Evolutionary conservation across 2,888 invertebrate species (phyloP), one percentile per base, ranked within the genome.

Genomic region (Euclidia mi): DNA sequence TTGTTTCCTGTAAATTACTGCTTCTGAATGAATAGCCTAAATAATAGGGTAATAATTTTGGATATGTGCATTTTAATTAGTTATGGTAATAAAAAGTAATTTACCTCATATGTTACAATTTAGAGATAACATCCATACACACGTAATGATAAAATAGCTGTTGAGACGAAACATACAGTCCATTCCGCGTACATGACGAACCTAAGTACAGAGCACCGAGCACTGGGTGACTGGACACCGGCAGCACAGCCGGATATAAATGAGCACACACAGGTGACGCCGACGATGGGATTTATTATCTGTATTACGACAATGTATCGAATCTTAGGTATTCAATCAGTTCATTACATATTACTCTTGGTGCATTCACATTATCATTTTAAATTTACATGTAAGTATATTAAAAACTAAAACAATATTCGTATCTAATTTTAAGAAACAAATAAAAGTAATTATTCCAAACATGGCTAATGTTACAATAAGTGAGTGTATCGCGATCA

Each of bases 31-130:
- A 34, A 14, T 14, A 15, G 18, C 43, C 44, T 49, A 38, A 68
- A 68, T 68, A 71, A 71, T 44, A 61, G 45, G 35, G 15, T 34
- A 14, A 14, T 58, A 51, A 48, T 65, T 65, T 78, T 68, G 84
- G 84, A 87, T 89, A 87, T 87, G 88, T 89, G 88, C 88, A 88
- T 83, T 87, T 88, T 87, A 88, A 88, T 70, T 70, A 70, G 60
- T 88, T 87, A 46, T 40, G 12, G 37, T 87, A 88, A 83, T 88
- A 81, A 85, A 88, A 85, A 71, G 66, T 69, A 71, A 76, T 64
- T 81, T 81, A 81, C 79, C 76, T 76, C 79, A 79, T 85, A 84
- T 82, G 71, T 79, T 84, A 84, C 79, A 84, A 81, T 76, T 78
- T 83, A 66, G 79, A 76, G 78, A 80, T 79, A 79, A 82, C 77